phyloP scores from a whole-genome alignment of 2,888 invertebrate genomes.

The Synanthedon formicaeformis region DNA sequence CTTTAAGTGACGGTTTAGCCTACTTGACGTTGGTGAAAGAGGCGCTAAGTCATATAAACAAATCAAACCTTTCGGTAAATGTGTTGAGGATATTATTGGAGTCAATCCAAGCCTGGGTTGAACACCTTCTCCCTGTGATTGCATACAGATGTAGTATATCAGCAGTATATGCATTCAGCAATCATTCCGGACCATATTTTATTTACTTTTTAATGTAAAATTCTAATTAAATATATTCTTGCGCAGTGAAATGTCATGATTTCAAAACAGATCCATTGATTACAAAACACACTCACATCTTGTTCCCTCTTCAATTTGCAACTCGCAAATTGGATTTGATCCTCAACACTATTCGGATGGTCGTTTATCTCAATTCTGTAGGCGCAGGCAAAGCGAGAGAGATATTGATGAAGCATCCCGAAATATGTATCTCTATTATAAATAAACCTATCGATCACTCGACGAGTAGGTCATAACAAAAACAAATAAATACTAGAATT shows the following conservation, averaged over 20 bases:
- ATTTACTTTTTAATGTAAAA: no score
- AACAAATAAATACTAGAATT: background rate
- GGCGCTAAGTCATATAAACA: no score
- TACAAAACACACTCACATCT: background rate
- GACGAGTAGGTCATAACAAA: background rate
- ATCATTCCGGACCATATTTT: no score
- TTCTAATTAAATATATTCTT: no score
- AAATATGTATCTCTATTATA: constrained; percentile 6
- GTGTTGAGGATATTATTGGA: no score
- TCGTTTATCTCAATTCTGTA: constrained; percentile 53
- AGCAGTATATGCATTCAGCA: no score
- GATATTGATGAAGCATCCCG: constrained; percentile 21
- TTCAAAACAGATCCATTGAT: background rate
- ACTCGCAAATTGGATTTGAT: constrained; percentile 49
- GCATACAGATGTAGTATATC: no score
- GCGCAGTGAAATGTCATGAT: background rate
- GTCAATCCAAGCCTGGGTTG: no score
- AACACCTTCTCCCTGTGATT: no score
- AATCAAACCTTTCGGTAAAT: no score
- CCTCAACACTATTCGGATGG: constrained; percentile 45
- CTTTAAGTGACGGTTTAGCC: no score
- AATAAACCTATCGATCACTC: constrained; percentile 1
- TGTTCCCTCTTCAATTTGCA: constrained; percentile 40
- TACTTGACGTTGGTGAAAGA: no score
- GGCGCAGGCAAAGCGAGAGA: constrained; percentile 29